A percentile compares a stretch with the other conserved stretches of the same genome.
Evolutionary conservation across 2,888 invertebrate species (phyloP).

Genomic region (Cantharis flavilabris): DNA sequence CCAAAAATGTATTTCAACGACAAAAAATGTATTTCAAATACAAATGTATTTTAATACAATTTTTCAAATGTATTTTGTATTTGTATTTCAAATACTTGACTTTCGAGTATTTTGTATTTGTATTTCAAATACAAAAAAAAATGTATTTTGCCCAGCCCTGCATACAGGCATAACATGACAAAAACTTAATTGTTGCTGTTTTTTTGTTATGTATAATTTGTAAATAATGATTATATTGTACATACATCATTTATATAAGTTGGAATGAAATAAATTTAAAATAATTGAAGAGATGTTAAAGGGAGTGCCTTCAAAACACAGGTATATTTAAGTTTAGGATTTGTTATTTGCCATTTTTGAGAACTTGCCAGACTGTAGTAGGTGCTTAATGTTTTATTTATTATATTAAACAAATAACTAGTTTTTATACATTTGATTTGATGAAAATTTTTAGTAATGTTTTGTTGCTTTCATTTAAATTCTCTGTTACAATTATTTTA

Average conservation of each 20-base stretch:
- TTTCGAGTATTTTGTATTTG: too few relatives aligned
- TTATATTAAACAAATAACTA: neutral
- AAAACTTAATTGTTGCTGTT: neutral
- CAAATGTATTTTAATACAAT: too few relatives aligned
- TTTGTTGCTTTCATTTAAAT: neutral
- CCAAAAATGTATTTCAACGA: too few relatives aligned
- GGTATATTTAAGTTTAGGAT: neutral
- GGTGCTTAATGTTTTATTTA: constrained; percentile 17
- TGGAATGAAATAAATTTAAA: neutral
- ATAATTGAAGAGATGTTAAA: neutral
- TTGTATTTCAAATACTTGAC: too few relatives aligned
- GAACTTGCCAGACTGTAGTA: constrained; percentile 26
- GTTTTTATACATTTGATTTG: neutral
- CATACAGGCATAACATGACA: neutral
- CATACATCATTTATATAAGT: neutral
- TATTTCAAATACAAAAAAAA: too few relatives aligned
- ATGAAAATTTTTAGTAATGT: neutral
- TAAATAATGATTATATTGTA: neutral
- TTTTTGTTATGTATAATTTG: neutral
- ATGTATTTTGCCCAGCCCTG: too few relatives aligned
- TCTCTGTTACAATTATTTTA: neutral
- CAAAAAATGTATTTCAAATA: too few relatives aligned
- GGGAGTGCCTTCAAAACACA: constrained; percentile 21
- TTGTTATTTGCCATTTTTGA: constrained; percentile 22
- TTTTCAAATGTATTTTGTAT: too few relatives aligned